These are phyloP conservation scores for Saimiri boliviensis DNA, from an alignment of 2,113 vertebrate species.

Conservation along the genomic window DNA sequence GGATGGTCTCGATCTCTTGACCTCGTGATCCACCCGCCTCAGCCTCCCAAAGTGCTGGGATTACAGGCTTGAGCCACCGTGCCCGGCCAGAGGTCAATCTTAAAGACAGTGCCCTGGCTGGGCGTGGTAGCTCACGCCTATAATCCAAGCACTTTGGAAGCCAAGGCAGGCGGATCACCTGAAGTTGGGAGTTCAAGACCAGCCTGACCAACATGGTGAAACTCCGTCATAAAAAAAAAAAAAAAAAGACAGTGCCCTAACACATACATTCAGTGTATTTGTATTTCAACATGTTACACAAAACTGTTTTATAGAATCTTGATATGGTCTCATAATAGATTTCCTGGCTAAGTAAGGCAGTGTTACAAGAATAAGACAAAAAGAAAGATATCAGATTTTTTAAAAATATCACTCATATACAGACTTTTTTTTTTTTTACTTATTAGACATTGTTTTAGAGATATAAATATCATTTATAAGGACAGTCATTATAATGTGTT, in stretches of 20 bases:
- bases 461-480: neutral
- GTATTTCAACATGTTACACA: slow-evolving; percentile 9
- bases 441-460: slow-evolving; percentile 18
- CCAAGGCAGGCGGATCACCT: too few species aligned
- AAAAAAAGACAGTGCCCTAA: neutral
- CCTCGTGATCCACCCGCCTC: too few species aligned
- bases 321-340: slow-evolving; percentile 38
- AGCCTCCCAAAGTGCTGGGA: too few species aligned
- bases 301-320: neutral
- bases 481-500: neutral
- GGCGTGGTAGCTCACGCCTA: too few species aligned
- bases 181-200: too few species aligned
- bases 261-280: neutral
- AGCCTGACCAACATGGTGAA: too few species aligned
- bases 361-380: neutral
- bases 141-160: too few species aligned
- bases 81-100: neutral
- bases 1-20: too few species aligned
- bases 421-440: neutral
- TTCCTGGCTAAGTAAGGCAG: slow-evolving; percentile 14
- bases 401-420: neutral
- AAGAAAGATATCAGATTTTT: neutral
- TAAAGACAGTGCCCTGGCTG: neutral
- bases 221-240: too few species aligned
- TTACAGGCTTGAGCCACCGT: too few species aligned